Conservation (phyloP, 1,140 invertebrate species). For the Drosophila gunungcola region DNA sequence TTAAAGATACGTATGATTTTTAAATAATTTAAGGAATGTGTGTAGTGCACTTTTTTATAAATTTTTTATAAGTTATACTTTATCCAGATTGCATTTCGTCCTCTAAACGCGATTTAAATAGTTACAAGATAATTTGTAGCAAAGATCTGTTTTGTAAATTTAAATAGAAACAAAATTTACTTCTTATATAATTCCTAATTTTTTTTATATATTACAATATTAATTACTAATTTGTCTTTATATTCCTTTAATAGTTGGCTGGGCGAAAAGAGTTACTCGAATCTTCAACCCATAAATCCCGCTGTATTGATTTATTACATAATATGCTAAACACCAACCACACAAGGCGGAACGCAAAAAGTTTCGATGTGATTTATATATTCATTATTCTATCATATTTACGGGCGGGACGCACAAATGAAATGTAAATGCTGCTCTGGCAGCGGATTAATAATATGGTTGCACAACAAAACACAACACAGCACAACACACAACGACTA, state of each 20-base stretch:
- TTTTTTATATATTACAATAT: too few relatives aligned
- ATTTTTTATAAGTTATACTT: too few relatives aligned
- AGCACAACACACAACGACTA: constrained; percentile 20
- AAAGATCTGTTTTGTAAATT: too few relatives aligned
- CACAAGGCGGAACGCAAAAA: constrained; percentile 40
- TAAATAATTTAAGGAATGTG: too few relatives aligned
- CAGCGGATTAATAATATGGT: constrained; percentile 43
- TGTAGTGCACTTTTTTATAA: too few relatives aligned
- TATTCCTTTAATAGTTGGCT: too few relatives aligned
- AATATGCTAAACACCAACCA: constrained; percentile 55
- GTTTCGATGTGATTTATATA: constrained; percentile 70
- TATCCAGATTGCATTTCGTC: background rate
- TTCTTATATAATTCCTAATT: too few relatives aligned
- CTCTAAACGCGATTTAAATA: background rate
- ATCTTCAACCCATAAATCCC: constrained; percentile 20
- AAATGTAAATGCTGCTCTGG: constrained; percentile 70
- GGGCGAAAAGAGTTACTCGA: constrained; percentile 4
- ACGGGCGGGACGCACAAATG: constrained; percentile 39
- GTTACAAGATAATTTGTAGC: too few relatives aligned
- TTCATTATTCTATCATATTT: constrained; percentile 67
- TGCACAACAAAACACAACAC: constrained; percentile 16
- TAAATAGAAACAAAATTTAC: too few relatives aligned
- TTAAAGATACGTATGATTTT: too few relatives aligned
- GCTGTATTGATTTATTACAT: constrained; percentile 65
- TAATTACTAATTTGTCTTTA: too few relatives aligned